Percentiles rank a stretch among this genome's conserved stretches.
Evolutionary conservation across 1,140 invertebrate species (phyloP).

Genomic region (Coptotermes formosanus): DNA sequence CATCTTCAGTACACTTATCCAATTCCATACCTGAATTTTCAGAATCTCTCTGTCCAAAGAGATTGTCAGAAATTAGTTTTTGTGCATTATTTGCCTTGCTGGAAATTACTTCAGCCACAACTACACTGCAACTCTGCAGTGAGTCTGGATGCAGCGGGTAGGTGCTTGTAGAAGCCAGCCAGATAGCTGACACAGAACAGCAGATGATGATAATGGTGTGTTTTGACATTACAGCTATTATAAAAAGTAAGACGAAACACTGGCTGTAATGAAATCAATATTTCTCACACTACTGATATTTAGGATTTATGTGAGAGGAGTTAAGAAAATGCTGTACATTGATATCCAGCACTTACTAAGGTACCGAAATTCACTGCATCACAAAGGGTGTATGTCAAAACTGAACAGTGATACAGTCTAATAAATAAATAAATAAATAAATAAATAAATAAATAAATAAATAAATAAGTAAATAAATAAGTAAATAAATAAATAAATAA

Average conservation of each 20-base stretch:
- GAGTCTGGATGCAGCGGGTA: not conserved
- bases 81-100: not conserved
- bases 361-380: too few relatives aligned
- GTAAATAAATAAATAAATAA: too few relatives aligned
- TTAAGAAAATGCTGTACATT: too few relatives aligned
- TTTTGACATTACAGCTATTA: not conserved
- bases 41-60: not conserved
- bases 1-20: not conserved
- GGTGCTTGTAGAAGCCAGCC: not conserved
- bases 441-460: too few relatives aligned
- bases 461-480: too few relatives aligned
- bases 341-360: too few relatives aligned
- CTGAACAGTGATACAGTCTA: too few relatives aligned
- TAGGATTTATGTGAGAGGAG: too few relatives aligned
- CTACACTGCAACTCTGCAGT: not conserved
- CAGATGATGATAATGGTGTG: not conserved
- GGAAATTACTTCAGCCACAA: not conserved
- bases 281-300: too few relatives aligned
- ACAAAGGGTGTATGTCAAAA: too few relatives aligned
- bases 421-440: too few relatives aligned
- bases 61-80: not conserved
- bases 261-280: not conserved
- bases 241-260: not conserved
- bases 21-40: not conserved
- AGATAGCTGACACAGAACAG: not conserved